Evolutionary conservation across 1,140 invertebrate genomes (phyloP), one percentile per base, ranked within the genome.

Genomic region (Leucophenga varia): DNA sequence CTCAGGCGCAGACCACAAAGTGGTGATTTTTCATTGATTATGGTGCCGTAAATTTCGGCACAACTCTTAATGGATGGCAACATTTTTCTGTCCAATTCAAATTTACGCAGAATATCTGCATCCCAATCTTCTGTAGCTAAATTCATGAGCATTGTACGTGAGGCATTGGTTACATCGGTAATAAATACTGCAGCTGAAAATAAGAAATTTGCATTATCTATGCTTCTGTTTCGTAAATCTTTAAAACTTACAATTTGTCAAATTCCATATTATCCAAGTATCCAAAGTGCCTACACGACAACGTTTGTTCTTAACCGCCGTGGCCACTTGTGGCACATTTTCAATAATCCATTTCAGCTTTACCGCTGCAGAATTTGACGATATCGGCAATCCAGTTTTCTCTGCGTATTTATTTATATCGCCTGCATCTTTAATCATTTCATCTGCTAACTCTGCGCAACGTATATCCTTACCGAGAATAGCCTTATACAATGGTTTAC

Each of bases 81-180:
- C 7, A 16, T 16, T 8, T 36, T 16, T 8, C 34, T 8, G 14
- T 36, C 14, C 6, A 36, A 8, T 8, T 7, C 7, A n/a, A 30
- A 30, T 30, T 7, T n/a, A 7, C 25, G 7, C 7, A 30, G 25
- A 7, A 77, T 40, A 87, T 73, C 10, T 86, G 79, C 78, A 96
- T 93, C 25, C 94, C 95, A 98, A 57, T 90, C 78, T 9, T 95
- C 75, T 14, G 84, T 89, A 59, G 90, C 82, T 47, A 98, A 87
- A 72, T 97, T 95, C 90, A 98, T 95, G 1, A 98, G 76, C 88
- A 97, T 91, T 17, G 95, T 98, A 21, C 95, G 80, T 37, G 91
- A 95, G 18, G 95, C 95, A 80, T 98, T 97, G 3, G 92, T 92
- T 1, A 97, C 93, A 78, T 98, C 95, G 1, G 95, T 97, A 12